Evolutionary conservation across 2,888 invertebrate species (phyloP), one percentile per base, ranked within the genome.

Genomic region (Amiota minor): DNA sequence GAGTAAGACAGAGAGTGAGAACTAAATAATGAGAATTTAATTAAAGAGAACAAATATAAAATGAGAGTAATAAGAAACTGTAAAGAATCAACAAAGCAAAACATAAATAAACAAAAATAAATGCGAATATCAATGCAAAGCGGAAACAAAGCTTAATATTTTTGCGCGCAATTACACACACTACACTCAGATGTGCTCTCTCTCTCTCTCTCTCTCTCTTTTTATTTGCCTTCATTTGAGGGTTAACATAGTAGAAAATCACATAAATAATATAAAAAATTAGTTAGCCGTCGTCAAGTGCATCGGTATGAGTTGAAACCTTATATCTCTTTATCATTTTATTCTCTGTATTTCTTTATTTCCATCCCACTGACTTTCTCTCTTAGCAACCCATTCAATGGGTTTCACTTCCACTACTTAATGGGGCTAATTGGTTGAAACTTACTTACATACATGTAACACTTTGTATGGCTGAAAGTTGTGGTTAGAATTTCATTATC

Each of bases 51-150:
- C 67, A n/a, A n/a, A 12, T 35, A 14, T 14, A 59, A 46, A 74
- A 74, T 59, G 61, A 64, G 64, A 72, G 72, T 65, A 59, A 9
- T 8, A 11, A 14, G 47, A 11, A 56, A 75, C 78, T 81, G 81
- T 75, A 79, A 80, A 79, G 78, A 83, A 84, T 82, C 77, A 77
- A 78, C 80, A 77, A 83, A 85, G 78, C 83, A 85, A 85, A 85
- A 85, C 84, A 85, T 83, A 82, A 84, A 82, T 85, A 84, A 84
- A 85, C 83, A 84, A 84, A 85, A 83, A 84, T 85, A 84, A 83
- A 83, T 76, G 79, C 84, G 85, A 85, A 81, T 75, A 75, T 80
- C 68, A 73, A 74, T 75, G 70, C 68, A 80, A 78, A 76, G 74
- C 23, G 16, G 72, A 74, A 74, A 77, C 76, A 68, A 73, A 69